phyloP scores from a whole-genome alignment of 2,888 invertebrate species.

The Agriopis leucophaearia region DNA sequence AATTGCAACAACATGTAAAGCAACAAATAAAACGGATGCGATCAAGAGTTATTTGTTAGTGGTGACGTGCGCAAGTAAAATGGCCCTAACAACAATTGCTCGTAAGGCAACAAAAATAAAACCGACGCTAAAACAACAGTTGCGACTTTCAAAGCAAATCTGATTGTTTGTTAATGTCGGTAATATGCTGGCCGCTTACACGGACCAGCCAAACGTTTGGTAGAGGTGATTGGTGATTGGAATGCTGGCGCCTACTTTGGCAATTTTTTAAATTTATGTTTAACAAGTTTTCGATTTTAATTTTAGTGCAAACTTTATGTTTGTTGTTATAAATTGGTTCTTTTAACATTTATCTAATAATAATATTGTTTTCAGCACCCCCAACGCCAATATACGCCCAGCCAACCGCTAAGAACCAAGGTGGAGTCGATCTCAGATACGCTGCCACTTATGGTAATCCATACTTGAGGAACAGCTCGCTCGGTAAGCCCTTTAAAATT shows the following conservation, averaged over 20 bases:
- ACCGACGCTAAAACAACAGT: no score
- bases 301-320: no score
- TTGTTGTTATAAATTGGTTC: background rate
- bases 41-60: background rate
- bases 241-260: no score
- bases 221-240: no score
- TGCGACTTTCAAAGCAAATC: background rate
- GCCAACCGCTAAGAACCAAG: conserved; percentile 64
- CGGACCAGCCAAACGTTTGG: no score
- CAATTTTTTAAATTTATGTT: no score
- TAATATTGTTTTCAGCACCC: conserved; percentile 51
- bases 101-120: no score
- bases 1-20: no score
- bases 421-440: conserved; percentile 90
- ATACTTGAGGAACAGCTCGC: conserved; percentile 91
- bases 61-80: background rate
- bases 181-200: no score
- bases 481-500: conserved; percentile 65
- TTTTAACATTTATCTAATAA: background rate
- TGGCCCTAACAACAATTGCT: background rate
- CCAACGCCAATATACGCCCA: conserved; percentile 75
- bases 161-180: no score
- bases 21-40: no score
- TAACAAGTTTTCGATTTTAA: no score
- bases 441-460: conserved; percentile 96